Percentiles rank a stretch among this genome's conserved stretches.
These are phyloP conservation scores for Ctenicera cuprea DNA, from an alignment of 2,888 invertebrate genomes.

Conservation along the genomic window DNA sequence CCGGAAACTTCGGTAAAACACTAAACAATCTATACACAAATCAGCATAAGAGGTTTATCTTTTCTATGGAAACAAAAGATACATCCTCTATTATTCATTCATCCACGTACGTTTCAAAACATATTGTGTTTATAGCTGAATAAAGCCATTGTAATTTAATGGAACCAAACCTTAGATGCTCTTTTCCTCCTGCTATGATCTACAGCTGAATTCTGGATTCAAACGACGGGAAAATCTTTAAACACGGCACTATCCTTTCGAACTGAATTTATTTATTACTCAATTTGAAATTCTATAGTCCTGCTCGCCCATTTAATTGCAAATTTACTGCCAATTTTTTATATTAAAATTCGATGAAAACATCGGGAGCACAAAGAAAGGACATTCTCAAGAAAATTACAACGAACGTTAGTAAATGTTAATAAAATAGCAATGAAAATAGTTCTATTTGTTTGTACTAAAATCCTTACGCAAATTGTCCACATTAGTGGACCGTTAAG, in stretches of 20 bases:
- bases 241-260: slow-evolving; percentile 3
- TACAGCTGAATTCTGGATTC: slow-evolving; percentile 10
- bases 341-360: not conserved
- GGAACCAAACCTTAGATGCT: slow-evolving; percentile 15
- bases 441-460: too few relatives aligned
- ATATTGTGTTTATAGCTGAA: slow-evolving; percentile 19
- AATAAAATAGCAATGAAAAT: too few relatives aligned
- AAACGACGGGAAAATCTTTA: slow-evolving; percentile 23
- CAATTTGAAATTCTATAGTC: slow-evolving; percentile 24
- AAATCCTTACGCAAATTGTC: too few relatives aligned
- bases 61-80: slow-evolving; percentile 1
- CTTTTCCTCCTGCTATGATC: not conserved
- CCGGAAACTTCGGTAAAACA: slow-evolving; percentile 40
- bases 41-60: slow-evolving; percentile 38
- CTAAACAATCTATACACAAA: slow-evolving; percentile 37
- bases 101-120: slow-evolving; percentile 6
- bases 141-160: slow-evolving; percentile 20
- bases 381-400: too few relatives aligned
- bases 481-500: too few relatives aligned
- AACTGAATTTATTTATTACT: slow-evolving; percentile 27
- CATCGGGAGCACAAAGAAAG: not conserved
- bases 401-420: too few relatives aligned
- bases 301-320: slow-evolving; percentile 7
- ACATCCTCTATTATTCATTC: slow-evolving; percentile 8
- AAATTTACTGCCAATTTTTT: not conserved